Evolutionary conservation across 1,140 invertebrate genomes (phyloP).

Genomic region (Aphelenchoides besseyi): DNA sequence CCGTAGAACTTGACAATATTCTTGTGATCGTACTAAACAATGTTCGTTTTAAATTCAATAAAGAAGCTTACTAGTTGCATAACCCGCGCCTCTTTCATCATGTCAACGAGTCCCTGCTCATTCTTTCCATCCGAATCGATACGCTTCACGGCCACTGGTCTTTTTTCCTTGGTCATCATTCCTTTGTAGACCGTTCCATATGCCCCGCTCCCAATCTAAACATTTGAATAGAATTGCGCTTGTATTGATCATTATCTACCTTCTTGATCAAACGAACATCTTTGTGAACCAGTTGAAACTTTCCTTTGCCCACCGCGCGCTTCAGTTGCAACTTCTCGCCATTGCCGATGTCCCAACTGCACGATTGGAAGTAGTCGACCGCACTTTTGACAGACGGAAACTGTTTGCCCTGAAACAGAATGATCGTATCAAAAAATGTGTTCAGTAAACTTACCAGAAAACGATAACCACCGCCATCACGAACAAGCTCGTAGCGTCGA

Average conservation of each 20-base stretch:
- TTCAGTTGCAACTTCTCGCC: slow-evolving; percentile 33
- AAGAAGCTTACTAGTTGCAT: slow-evolving; percentile 44
- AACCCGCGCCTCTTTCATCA: slow-evolving; percentile 56
- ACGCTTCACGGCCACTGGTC: slow-evolving; percentile 44
- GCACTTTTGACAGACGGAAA: neutral
- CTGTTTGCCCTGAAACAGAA: no score
- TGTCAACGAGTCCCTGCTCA: slow-evolving; percentile 48
- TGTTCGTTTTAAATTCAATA: neutral
- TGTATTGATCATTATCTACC: slow-evolving; percentile 4
- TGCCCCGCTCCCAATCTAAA: slow-evolving; percentile 53
- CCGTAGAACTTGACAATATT: slow-evolving; percentile 57
- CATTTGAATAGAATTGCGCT: neutral
- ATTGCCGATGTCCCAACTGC: slow-evolving; percentile 1
- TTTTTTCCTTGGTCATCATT: slow-evolving; percentile 9
- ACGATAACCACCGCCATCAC: slow-evolving; percentile 28
- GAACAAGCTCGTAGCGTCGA: slow-evolving; percentile 22
- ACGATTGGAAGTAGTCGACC: slow-evolving; percentile 20
- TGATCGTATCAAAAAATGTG: slow-evolving; percentile 9
- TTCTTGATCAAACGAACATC: slow-evolving; percentile 49
- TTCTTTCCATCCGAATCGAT: slow-evolving; percentile 50
- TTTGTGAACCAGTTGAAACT: slow-evolving; percentile 40
- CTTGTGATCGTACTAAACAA: slow-evolving; percentile 40
- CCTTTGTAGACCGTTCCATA: slow-evolving; percentile 54
- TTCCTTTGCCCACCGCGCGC: slow-evolving; percentile 37
- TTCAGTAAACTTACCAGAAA: neutral